A percentile compares a stretch with the other conserved stretches of the same genome.
These are phyloP conservation scores for Yponomeuta sedellus DNA, from an alignment of 2,888 invertebrate species.

Conservation along the genomic window DNA sequence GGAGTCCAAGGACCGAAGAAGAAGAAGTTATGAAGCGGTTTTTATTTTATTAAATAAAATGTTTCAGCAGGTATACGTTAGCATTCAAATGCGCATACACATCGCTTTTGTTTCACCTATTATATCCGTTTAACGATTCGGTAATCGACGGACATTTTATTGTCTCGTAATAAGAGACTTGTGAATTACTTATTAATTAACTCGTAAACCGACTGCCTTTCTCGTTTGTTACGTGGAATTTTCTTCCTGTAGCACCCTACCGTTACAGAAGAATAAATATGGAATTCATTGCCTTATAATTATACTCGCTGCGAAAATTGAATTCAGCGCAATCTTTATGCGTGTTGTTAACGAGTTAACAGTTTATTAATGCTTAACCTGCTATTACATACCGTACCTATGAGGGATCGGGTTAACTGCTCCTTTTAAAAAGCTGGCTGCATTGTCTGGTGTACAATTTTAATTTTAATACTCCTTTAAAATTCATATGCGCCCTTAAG, in stretches of 20 bases:
- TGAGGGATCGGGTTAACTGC: background rate
- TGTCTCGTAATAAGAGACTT: constrained; percentile 43
- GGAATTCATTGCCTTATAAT: constrained; percentile 15
- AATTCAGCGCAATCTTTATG: constrained; percentile 17
- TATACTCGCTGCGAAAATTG: constrained; percentile 14
- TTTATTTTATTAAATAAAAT: no score
- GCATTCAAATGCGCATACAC: background rate
- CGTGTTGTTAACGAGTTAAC: constrained; percentile 15
- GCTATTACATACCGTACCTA: background rate
- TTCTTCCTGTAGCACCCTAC: constrained; percentile 1
- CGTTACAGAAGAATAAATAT: constrained; percentile 12
- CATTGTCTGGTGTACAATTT: constrained; percentile 9
- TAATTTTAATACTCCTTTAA: background rate
- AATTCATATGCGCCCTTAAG: background rate
- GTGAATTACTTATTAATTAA: constrained; percentile 49
- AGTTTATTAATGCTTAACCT: constrained; percentile 3
- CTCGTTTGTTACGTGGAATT: constrained; percentile 20
- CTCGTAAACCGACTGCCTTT: constrained; percentile 35
- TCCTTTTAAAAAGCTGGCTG: background rate
- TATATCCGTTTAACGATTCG: background rate
- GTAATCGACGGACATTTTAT: constrained; percentile 26
- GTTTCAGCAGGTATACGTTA: no score
- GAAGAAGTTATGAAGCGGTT: no score
- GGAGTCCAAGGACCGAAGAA: no score
- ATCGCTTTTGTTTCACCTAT: background rate